Conservation (phyloP, 2,797 vertebrate genomes). For the Rhyacichthys aspro region DNA sequence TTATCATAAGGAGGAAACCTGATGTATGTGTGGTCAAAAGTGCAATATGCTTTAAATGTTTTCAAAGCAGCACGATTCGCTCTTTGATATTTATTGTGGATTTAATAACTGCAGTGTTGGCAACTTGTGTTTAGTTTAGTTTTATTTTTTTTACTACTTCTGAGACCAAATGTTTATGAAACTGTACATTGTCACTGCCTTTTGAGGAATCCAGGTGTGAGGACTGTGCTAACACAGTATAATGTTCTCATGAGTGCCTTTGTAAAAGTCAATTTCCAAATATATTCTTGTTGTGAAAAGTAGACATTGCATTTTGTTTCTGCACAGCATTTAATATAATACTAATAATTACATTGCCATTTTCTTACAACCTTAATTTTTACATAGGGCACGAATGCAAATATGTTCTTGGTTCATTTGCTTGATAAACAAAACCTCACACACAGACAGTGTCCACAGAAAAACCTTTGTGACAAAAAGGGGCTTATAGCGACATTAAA, state of each 20-base stretch:
- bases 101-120: constrained; percentile 28
- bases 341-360: constrained; percentile 40
- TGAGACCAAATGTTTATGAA: constrained; percentile 74
- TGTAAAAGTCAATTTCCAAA: constrained; percentile 60
- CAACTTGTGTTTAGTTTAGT: constrained; percentile 42
- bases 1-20: constrained; percentile 18
- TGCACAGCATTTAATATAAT: constrained; percentile 49
- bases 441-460: no score
- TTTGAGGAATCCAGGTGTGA: constrained; percentile 46
- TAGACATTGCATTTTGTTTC: neutral
- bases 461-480: neutral
- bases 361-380: constrained; percentile 9
- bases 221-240: constrained; percentile 33
- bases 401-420: constrained; percentile 15
- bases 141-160: constrained; percentile 60
- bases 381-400: constrained; percentile 19
- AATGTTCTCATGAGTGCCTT: constrained; percentile 58
- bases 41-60: neutral
- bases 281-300: constrained; percentile 46
- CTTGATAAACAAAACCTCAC: constrained; percentile 22
- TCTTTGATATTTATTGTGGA: constrained; percentile 39
- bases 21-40: neutral
- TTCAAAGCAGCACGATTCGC: constrained; percentile 6
- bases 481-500: neutral
- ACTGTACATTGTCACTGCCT: constrained; percentile 55